phyloP scores from a whole-genome alignment of 1,140 invertebrate species.

The Varroa destructor region DNA sequence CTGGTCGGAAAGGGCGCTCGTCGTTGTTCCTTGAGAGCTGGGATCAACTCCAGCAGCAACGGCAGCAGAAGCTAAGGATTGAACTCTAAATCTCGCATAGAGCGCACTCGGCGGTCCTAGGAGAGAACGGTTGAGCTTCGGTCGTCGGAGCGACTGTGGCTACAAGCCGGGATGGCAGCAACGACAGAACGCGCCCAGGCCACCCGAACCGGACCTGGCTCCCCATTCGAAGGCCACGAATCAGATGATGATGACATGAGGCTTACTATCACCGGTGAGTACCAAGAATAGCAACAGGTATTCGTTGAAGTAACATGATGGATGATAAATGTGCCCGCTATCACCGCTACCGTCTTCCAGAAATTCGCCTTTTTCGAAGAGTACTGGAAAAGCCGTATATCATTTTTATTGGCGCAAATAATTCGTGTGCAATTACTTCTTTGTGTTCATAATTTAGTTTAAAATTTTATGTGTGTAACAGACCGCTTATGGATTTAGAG shows the following conservation, averaged over 20 bases:
- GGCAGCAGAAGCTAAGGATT: neutral
- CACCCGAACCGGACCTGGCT: neutral
- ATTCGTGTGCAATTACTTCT: too few species aligned
- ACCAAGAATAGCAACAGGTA: too few species aligned
- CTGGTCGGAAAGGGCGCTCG: too few species aligned
- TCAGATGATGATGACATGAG: conserved; percentile 22
- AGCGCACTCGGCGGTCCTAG: neutral
- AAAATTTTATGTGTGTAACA: too few species aligned
- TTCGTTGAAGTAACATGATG: too few species aligned
- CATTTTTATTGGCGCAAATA: too few species aligned
- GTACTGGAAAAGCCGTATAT: too few species aligned
- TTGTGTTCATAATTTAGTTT: too few species aligned
- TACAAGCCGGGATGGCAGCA: conserved; percentile 10
- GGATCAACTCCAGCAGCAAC: neutral
- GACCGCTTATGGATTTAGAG: too few species aligned
- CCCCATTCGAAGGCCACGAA: neutral
- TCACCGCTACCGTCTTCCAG: too few species aligned
- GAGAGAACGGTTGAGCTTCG: neutral
- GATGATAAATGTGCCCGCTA: too few species aligned
- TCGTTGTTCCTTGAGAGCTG: neutral
- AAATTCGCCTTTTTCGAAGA: too few species aligned
- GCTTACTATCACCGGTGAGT: conserved; percentile 24
- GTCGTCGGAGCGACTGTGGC: neutral
- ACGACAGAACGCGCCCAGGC: neutral
- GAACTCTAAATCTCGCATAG: neutral